These are phyloP conservation scores for Mythimna albipuncta DNA, from an alignment of 2,888 invertebrate genomes.

Conservation along the genomic window DNA sequence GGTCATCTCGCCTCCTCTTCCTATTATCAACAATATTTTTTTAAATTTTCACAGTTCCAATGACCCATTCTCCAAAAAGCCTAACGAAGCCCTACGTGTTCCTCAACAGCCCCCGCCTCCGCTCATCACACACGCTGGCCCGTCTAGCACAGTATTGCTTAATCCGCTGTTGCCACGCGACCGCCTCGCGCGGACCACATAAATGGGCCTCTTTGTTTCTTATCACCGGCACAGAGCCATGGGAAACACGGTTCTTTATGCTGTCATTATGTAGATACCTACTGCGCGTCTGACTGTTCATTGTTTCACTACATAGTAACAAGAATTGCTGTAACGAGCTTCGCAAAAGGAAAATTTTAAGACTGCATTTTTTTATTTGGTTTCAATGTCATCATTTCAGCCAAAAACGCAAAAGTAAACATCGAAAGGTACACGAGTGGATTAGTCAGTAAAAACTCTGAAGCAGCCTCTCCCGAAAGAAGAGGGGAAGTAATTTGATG, in stretches of 20 bases:
- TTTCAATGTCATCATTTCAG: neutral
- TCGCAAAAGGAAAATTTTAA: neutral
- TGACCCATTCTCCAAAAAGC: neutral
- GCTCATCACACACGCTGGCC: neutral
- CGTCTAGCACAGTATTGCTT: constrained; percentile 58
- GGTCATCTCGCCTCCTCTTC: no score
- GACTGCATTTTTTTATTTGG: neutral
- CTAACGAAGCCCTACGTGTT: no score
- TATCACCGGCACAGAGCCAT: constrained; percentile 54
- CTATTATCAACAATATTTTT: no score
- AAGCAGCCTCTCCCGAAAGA: no score
- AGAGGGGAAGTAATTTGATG: no score
- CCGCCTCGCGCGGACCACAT: constrained; percentile 57
- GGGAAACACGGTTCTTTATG: constrained; percentile 63
- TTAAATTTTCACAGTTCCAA: neutral
- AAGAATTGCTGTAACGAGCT: constrained; percentile 10
- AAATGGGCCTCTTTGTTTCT: constrained; percentile 64
- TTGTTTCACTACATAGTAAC: constrained; percentile 41
- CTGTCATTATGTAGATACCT: constrained; percentile 32
- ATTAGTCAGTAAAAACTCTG: no score
- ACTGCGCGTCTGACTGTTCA: constrained; percentile 36
- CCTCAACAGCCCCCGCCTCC: constrained; percentile 19
- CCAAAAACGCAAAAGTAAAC: neutral
- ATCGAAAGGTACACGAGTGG: no score
- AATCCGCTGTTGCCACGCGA: constrained; percentile 65